These are phyloP conservation scores for Caenorhabditis sinica DNA, from an alignment of 2,888 invertebrate genomes.

Conservation along the genomic window DNA sequence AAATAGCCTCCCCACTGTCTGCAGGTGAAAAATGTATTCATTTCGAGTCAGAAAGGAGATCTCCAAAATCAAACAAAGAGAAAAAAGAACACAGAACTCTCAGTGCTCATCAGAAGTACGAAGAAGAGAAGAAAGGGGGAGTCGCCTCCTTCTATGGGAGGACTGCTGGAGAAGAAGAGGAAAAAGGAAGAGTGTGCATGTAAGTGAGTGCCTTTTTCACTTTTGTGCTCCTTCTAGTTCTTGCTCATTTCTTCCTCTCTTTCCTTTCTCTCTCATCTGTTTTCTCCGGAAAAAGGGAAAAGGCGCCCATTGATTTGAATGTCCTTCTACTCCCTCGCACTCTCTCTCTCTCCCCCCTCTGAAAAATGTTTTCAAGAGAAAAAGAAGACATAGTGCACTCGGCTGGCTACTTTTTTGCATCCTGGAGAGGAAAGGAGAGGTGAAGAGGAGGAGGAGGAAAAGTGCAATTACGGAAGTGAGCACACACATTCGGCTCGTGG, in stretches of 20 bases:
- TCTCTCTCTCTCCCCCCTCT: background rate
- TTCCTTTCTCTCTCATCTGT: background rate
- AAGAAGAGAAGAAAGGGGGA: background rate
- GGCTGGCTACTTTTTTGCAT: slow-evolving; percentile 21
- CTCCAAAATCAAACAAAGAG: background rate
- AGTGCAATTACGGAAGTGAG: slow-evolving; percentile 46
- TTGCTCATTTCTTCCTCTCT: slow-evolving; percentile 1
- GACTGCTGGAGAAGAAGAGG: background rate
- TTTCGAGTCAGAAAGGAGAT: no score
- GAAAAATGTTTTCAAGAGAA: background rate
- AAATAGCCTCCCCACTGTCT: no score
- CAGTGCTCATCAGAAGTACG: no score
- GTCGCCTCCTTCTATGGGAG: background rate
- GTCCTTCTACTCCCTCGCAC: background rate
- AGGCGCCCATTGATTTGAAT: slow-evolving; percentile 48
- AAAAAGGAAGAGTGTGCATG: background rate
- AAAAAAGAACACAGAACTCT: no score
- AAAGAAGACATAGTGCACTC: background rate
- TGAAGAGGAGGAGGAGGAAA: slow-evolving; percentile 3
- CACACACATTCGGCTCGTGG: background rate
- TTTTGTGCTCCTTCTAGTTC: slow-evolving; percentile 11
- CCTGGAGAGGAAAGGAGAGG: background rate
- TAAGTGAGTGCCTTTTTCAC: slow-evolving; percentile 45
- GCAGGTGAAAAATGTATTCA: no score
- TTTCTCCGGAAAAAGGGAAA: background rate